Base-by-base conservation (phyloP, 1,140 invertebrate species). In the Brachionus manjavacas region DNA sequence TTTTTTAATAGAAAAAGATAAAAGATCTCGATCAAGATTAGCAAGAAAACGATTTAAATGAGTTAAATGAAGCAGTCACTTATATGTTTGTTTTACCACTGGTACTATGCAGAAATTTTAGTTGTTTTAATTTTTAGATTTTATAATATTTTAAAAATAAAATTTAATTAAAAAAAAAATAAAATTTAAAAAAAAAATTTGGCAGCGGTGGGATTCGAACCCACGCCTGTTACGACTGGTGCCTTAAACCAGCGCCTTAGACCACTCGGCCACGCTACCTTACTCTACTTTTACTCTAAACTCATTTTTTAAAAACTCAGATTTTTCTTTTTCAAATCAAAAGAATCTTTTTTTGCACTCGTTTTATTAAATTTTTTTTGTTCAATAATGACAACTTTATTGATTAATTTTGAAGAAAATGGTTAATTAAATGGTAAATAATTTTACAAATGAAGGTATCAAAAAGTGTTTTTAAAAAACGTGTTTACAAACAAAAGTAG, bases 241-340 rank as follows among this genome's bases (percentile, higher is more conserved):
- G 94, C 95, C 95, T 96, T 94, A 96, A 96, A 96, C 94, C 94
- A 96, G 94, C 95, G 94, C 95, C 95, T 96, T 96, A 95, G 95
- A 96, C 95, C 94, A 94, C 95, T 96, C 95, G 95, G 94, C 94
- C 94, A 96, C 94, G 94, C 94, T 95, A 95, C 94, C 78, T 80
- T 70, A 9, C 14, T 70, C 9, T 52, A 4, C 16, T 52, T 16
- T 52, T 52, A 1, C 46, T n/a, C 16, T 52, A 52, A 52, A 16
- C 46, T 52, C 46, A 52, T n/a, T 35, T 35, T 35, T 35, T 35
- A 35, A 35, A 3, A 35, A 35, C 4, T 35, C 31, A 0, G 7
- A 0, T 4, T 31, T 35, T 35, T 35, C 3, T 35, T 35, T 35
- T 35, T 0, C 31, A 35, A 35, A 35, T 35, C 7, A 35, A 35